Evolutionary conservation across 2,113 vertebrate species (phyloP).

Genomic region (Aphyosemion australe): DNA sequence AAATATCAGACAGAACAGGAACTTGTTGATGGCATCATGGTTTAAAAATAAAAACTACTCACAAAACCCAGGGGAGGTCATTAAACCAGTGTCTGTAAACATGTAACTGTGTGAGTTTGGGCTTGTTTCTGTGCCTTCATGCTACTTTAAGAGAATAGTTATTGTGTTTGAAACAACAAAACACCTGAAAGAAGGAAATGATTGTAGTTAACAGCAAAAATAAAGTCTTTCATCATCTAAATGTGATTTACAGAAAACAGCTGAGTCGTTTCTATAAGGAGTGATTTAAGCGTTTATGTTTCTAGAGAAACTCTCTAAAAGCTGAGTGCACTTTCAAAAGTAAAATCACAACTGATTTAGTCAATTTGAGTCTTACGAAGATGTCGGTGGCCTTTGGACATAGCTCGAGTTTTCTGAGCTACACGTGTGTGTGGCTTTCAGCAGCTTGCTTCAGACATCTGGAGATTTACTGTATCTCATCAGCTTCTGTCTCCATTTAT

Average conservation of each 20-base stretch:
- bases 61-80: too few species aligned
- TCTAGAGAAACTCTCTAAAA: conserved; percentile 37
- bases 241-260: conserved; percentile 27
- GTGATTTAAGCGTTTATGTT: conserved; percentile 58
- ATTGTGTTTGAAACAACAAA: too few species aligned
- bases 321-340: conserved; percentile 3
- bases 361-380: background rate
- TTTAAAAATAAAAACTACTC: too few species aligned
- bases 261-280: conserved; percentile 29
- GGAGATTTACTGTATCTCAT: background rate
- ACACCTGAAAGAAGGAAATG: too few species aligned
- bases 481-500: conserved; percentile 4
- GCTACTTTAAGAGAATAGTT: background rate
- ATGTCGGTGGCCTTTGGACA: background rate
- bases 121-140: background rate
- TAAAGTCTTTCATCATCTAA: background rate
- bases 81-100: too few species aligned
- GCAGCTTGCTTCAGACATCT: background rate
- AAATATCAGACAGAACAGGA: too few species aligned
- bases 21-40: too few species aligned
- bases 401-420: background rate
- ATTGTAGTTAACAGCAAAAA: background rate
- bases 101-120: conserved; percentile 1
- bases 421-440: background rate
- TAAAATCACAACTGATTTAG: background rate